Percentiles rank a stretch among this genome's conserved stretches.
phyloP scores from a whole-genome alignment of 2,113 vertebrate genomes.

The Charina bottae region DNA sequence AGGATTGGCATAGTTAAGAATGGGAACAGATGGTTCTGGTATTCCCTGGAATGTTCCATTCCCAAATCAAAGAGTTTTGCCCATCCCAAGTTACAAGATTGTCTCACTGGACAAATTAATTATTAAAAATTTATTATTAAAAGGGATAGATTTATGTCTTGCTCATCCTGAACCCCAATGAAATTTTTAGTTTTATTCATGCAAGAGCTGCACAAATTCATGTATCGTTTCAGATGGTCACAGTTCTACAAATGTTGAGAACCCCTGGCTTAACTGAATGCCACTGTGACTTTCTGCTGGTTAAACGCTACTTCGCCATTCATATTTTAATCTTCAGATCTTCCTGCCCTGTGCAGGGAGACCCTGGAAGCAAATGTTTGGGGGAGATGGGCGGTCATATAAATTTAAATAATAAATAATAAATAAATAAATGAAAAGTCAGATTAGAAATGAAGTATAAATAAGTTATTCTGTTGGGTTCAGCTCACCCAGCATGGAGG shows the following conservation, averaged over 20 bases:
- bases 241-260: neutral
- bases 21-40: too few species aligned
- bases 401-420: too few species aligned
- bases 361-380: neutral
- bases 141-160: neutral
- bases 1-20: too few species aligned
- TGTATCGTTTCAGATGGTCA: neutral
- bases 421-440: neutral
- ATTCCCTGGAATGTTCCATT: too few species aligned
- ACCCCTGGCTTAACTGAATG: neutral
- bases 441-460: neutral
- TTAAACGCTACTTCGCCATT: neutral
- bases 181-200: neutral
- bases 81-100: too few species aligned
- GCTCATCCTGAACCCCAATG: neutral
- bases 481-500: neutral
- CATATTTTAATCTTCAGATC: neutral
- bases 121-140: too few species aligned
- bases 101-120: too few species aligned
- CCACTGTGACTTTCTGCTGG: neutral
- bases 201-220: neutral
- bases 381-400: too few species aligned
- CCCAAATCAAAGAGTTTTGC: too few species aligned
- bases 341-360: neutral
- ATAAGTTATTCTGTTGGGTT: neutral